Evolutionary conservation across 1,140 invertebrate genomes (phyloP), one percentile per base, ranked within the genome.

Genomic region (Gryon sp.): DNA sequence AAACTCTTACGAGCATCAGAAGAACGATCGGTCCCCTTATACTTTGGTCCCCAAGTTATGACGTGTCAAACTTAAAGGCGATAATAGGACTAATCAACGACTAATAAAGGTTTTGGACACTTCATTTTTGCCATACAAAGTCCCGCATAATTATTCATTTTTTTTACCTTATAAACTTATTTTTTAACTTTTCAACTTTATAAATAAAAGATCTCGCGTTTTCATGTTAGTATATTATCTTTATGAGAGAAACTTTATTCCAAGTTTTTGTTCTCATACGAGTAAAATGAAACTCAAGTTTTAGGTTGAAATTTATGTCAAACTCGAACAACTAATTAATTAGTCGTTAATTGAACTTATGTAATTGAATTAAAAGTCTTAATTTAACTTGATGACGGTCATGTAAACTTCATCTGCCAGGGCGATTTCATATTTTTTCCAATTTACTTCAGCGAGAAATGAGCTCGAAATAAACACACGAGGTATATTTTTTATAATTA

Each of bases 31-130:
- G 0, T 11, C 28, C 8, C 5, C n/a, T 38, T n/a, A n/a, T n/a
- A 16, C 9, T 41, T 3, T 9, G 8, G 43, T 36, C 45, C 38
- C 28, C 41, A 41, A 70, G 65, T 76, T 70, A 76, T 76, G 60
- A 70, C 45, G 74, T 76, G 59, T 66, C 66, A 36, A 22, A 76
- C 40, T 57, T 60, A 36, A 63, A 59, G 46, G 46, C 60, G 59
- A 70, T 76, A 70, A 76, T 62, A 60, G 43, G 66, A 36, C 57
- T 69, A 69, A 76, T 69, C 73, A 46, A 36, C 15, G 5, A 46
- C 50, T 41, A 62, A 55, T 68, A 62, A 62, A 48, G 55, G 40
- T 62, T 66, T 24, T n/a, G n/a, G 52, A 38, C 70, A 60, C 62
- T 75, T 75, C 52, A 75, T 66, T 62, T 62, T 5, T 26, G 52